These are phyloP conservation scores for Malthinus seriepunctatus DNA, from an alignment of 2,888 invertebrate genomes.

Conservation along the genomic window DNA sequence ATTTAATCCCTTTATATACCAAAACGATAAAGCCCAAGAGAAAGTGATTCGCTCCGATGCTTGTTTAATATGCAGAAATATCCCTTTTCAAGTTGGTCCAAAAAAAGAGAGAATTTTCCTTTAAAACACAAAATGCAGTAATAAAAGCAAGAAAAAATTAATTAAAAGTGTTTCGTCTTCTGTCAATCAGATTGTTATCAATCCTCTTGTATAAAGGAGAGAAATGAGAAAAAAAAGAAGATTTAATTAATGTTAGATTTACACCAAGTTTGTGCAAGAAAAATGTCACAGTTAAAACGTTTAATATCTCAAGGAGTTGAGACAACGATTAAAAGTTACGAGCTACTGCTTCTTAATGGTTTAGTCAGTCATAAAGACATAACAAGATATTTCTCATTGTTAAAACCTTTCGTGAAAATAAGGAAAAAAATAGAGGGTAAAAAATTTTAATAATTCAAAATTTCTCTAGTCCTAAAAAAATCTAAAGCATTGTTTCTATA, in stretches of 20 bases:
- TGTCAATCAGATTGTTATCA: background rate
- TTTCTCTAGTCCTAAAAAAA: no score
- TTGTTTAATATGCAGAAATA: constrained; percentile 11
- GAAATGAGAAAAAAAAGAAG: background rate
- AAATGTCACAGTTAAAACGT: constrained; percentile 18
- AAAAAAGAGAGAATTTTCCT: no score
- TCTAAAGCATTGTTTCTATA: no score
- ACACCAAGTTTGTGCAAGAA: constrained; percentile 11
- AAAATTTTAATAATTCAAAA: no score
- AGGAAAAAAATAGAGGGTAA: no score
- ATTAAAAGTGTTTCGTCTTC: no score
- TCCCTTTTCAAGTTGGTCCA: background rate
- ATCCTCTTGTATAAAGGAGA: background rate
- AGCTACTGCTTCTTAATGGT: constrained; percentile 22
- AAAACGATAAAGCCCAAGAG: constrained; percentile 9
- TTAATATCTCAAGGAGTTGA: constrained; percentile 23
- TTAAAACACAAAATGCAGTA: no score
- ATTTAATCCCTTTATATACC: constrained; percentile 37
- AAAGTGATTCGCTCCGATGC: constrained; percentile 18
- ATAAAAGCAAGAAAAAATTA: no score
- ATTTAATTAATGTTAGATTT: constrained; percentile 6
- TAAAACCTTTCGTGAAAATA: no score
- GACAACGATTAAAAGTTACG: constrained; percentile 27
- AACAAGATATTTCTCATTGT: constrained; percentile 11
- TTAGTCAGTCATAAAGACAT: constrained; percentile 21